Evolutionary conservation across 2,797 vertebrate species (phyloP), one percentile per base, ranked within the genome.

Genomic region (Crypturellus tataupa): DNA sequence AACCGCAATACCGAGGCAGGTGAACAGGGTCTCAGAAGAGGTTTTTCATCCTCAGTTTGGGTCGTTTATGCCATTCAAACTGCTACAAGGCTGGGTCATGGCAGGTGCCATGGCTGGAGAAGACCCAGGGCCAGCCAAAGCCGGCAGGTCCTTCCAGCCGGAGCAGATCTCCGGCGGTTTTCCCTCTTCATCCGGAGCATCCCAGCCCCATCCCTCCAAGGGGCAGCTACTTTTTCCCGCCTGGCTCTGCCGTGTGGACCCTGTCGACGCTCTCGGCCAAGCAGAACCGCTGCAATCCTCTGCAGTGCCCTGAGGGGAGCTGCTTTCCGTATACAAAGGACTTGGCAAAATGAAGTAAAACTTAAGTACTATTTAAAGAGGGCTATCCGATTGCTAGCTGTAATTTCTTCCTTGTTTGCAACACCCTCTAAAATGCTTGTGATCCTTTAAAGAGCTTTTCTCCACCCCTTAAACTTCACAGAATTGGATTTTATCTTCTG

Each of bases 321-420:
- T 42, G 76, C 92, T 94, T 86, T 89, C 55, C 51, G 3, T 63
- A 23, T 59, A 33, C 85, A 87, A 76, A 92, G 80, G 77, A 39
- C 87, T 89, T 79, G 67, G 47, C 80, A 67, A 86, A 83, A 79
- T 40, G 58, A 78, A 85, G 91, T 86, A 87, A 81, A 95, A 85
- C 87, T 63, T 91, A 95, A 96, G 92, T 80, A 88, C 80, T 76
- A 18, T 88, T 94, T 91, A 94, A 94, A 80, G 70, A 80, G 89
- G 91, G 17, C 19, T n/a, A 90, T 83, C 85, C 35, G 4, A 58
- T 82, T 89, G 67, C 91, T 91, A 44, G 70, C 35, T 87, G 90
- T 92, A 94, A 95, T 93, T 94, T 92, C 92, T 87, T 91, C 63
- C 33, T 91, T 96, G 89, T 97, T 95, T 91, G 94, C 82, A 91